Base-by-base conservation (phyloP, 2,888 invertebrate genomes). In the Temnothorax ravouxi region DNA sequence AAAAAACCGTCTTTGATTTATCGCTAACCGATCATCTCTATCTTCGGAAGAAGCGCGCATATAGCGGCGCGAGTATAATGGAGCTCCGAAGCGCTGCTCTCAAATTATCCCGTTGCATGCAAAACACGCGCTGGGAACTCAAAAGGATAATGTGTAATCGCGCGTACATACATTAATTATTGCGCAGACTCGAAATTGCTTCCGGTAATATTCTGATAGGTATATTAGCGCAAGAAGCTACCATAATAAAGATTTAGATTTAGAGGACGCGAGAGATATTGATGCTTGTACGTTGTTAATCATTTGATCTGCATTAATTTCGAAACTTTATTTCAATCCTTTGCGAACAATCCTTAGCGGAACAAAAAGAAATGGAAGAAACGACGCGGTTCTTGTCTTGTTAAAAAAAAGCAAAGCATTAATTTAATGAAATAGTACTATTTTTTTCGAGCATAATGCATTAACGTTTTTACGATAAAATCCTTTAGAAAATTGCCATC, bases 1-100 rank as follows among this genome's bases (percentile, higher is more conserved):
- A 29, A 29, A 29, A 88, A 89, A 82, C 85, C 79, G 71, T 59
- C 75, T 88, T 86, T 89, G 88, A 89, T 90, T 90, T 89, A 90
- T 90, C 84, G 83, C 54, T 72, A 62, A 61, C 44, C 66, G 84
- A 82, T 85, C 77, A 84, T 74, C 64, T 61, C 59, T 62, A 52
- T 52, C 50, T 67, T 52, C 50, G 34, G 50, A 25, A 18, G 66
- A 72, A 83, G 56, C 61, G 15, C 4, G 71, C 77, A 64, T 56
- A 59, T 9, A n/a, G n/a, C 11, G 62, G 50, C 29, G 18, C 61
- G 41, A 62, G 47, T 41, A 62, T 41, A 62, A 82, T 47, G 69
- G 69, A 69, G 29, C 54, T 50, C 54, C 61, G 50, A 6, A n/a
- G n/a, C 25, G 25, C 79, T 76, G 41, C 67, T 76, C 62, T 69